Evolutionary conservation across 2,113 vertebrate genomes (phyloP).

Genomic region (Siniperca knerii): DNA sequence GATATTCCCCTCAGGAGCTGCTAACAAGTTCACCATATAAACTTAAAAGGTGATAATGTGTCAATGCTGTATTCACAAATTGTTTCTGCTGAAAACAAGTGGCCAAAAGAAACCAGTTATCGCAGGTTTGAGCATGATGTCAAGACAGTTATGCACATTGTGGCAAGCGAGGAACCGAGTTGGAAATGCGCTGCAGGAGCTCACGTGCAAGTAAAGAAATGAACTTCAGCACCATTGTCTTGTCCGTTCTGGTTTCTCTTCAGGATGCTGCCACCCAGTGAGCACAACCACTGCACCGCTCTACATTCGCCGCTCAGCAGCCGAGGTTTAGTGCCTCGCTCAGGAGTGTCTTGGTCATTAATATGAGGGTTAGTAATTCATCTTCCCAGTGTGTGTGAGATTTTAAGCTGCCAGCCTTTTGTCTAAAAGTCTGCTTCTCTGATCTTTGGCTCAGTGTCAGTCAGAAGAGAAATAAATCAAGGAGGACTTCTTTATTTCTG

Average conservation of each 20-base stretch:
- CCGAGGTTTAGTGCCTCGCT: not conserved
- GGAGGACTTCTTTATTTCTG: constrained; percentile 28
- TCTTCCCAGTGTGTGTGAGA: not conserved
- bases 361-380: not conserved
- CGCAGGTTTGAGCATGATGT: not conserved
- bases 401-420: not conserved
- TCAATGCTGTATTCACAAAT: not conserved
- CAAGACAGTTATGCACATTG: too few species aligned
- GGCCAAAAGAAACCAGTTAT: not conserved
- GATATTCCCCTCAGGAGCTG: too few species aligned
- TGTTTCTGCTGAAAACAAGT: not conserved
- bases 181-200: too few species aligned
- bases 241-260: too few species aligned
- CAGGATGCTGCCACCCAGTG: not conserved
- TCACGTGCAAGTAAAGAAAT: too few species aligned
- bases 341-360: not conserved
- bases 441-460: constrained; percentile 24
- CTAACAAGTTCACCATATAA: too few species aligned
- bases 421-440: not conserved
- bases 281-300: not conserved
- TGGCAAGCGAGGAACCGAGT: too few species aligned
- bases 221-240: too few species aligned
- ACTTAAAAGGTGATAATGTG: not conserved
- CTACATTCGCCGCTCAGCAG: not conserved
- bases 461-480: constrained; percentile 37